Evolutionary conservation across 2,888 invertebrate species (phyloP), one percentile per base, ranked within the genome.

Genomic region (Meliscaeva auricollis): DNA sequence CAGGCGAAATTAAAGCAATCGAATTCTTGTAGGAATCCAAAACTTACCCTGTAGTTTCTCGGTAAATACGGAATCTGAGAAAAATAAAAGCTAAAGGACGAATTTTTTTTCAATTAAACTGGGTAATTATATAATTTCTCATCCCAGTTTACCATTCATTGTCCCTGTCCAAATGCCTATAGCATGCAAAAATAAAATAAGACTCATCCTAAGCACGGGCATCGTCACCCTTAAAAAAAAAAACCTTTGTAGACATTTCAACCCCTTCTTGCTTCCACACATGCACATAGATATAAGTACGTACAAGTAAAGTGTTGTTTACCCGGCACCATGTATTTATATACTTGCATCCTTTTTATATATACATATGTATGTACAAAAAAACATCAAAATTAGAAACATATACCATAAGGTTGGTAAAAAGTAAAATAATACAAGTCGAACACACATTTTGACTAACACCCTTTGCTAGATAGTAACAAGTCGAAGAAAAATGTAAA

Each of bases 41-140:
- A 26, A 26, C 26, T 26, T 26, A 4, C 4, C 26, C 4, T 26
- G 26, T 26, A 26, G 2, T 26, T 26, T 26, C 26, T 3, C 4
- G 26, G 26, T 26, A 26, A 26, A 26, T n/a, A n/a, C n/a, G n/a
- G n/a, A 26, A 26, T 3, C 4, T 3, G 26, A 26, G 4, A 26
- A 26, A 26, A 26, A 26, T 26, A 9, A 3, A 38, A 9, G 8
- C 8, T 11, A 11, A 38, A 46, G 30, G 32, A 44, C 52, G 64
- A 73, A 80, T 80, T 68, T 76, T 46, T 76, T 85, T 85, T 80
- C 80, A 80, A 85, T 85, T 80, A 80, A 85, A 76, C 78, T 73
- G 73, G 76, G 73, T 77, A 85, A 85, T 85, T 73, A 69, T 60
- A 68, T 76, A 56, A 80, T 80, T 35, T 76, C 72, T 75, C 66